A percentile compares a stretch with the other conserved stretches of the same genome.
Evolutionary conservation across 2,113 vertebrate species (phyloP).

Genomic region (Cololabis saira): DNA sequence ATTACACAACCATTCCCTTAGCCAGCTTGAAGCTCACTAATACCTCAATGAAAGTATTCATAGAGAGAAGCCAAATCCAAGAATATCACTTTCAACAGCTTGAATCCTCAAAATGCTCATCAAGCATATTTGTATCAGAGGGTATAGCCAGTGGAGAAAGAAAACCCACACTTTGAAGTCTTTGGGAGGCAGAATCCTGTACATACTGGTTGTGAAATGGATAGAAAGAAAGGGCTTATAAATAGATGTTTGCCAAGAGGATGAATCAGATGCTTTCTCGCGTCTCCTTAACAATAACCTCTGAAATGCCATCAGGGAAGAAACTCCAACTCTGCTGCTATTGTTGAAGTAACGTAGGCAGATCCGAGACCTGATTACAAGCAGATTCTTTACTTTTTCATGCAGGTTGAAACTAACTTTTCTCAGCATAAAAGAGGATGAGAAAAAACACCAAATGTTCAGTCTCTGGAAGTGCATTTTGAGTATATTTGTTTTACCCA

Average conservation of each 20-base stretch:
- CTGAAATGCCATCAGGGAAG: background rate
- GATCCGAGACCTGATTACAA: background rate
- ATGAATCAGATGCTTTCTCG: too few species aligned
- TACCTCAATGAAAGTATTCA: conserved; percentile 68
- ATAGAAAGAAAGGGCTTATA: background rate
- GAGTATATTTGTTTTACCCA: too few species aligned
- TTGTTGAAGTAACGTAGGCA: background rate
- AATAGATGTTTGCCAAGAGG: too few species aligned
- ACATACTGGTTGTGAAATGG: conserved; percentile 25
- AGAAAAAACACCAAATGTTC: too few species aligned
- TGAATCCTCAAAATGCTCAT: conserved; percentile 28
- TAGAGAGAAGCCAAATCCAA: conserved; percentile 51
- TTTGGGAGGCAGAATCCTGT: conserved; percentile 24
- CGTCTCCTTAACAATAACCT: background rate
- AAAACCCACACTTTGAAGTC: background rate
- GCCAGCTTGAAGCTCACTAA: conserved; percentile 50
- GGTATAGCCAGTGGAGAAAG: background rate
- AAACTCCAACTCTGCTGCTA: background rate
- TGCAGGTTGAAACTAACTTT: too few species aligned
- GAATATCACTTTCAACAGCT: conserved; percentile 31
- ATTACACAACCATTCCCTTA: conserved; percentile 54
- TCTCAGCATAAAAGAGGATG: too few species aligned
- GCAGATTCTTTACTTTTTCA: too few species aligned
- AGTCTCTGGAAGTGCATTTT: too few species aligned
- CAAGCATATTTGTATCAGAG: conserved; percentile 9